Evolutionary conservation across 2,113 vertebrate genomes (phyloP), one percentile per base, ranked within the genome.

Genomic region (Alaudala cheleensis): DNA sequence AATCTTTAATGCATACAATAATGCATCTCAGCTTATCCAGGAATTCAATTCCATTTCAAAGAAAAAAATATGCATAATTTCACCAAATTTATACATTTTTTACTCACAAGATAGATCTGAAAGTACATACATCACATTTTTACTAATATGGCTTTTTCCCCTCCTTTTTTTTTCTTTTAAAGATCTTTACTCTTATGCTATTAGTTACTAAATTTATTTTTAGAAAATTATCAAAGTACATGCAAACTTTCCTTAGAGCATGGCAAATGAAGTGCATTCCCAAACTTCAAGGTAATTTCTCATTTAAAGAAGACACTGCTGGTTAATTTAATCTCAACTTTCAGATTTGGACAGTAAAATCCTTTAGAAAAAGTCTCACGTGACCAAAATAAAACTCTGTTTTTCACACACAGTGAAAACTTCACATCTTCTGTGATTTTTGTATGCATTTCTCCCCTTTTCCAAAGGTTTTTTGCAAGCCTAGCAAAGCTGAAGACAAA

Each of bases 71-170:
- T 42, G 88, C 37, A 77, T 45, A 69, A 82, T 87, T 86, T 90
- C 95, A 95, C 91, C 88, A 97, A 88, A 96, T 94, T 94, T 90
- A 76, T 97, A 91, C 65, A 78, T 82, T 81, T 92, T 96, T 92
- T 96, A 96, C 89, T 95, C 65, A 92, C 93, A 88, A 96, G 96
- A 94, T 95, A 96, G 78, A 93, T 95, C 90, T 96, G 94, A 91
- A 92, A 92, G 96, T 96, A 97, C 95, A 26, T 92, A 95, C 89
- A 93, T 97, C 96, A 97, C 95, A 77, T 91, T 97, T 95, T 85
- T 97, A 97, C 94, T 98, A 97, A 98, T 98, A 98, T 98, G 98
- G 98, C 98, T 98, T 98, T 97, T 97, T 96, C 95, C 94, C 91
- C 88, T 95, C 78, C 33, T 96, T 96, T 86, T 93, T 73, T 72